phyloP scores from a whole-genome alignment of 2,888 invertebrate genomes.

The Erpobdella octoculata region DNA sequence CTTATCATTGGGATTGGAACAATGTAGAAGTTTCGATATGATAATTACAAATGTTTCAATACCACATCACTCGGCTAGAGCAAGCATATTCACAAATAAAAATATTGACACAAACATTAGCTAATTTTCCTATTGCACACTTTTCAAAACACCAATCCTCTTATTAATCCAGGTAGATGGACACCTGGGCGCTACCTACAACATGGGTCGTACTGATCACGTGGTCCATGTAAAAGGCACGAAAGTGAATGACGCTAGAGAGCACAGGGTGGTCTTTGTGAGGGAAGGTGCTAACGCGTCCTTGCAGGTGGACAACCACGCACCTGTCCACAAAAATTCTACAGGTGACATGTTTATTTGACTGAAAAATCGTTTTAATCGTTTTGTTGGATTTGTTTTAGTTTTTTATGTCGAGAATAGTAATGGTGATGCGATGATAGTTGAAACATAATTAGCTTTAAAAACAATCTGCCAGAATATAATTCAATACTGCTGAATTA shows the following conservation, averaged over 20 bases:
- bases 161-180: conserved; percentile 68
- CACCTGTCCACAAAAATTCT: conserved; percentile 67
- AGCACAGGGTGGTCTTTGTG: conserved; percentile 83
- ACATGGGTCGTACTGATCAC: conserved; percentile 82
- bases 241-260: conserved; percentile 80
- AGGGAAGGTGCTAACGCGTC: conserved; percentile 81
- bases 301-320: conserved; percentile 77
- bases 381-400: no score
- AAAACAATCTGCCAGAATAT: neutral
- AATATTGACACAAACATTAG: neutral
- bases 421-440: no score
- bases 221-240: conserved; percentile 62
- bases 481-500: no score
- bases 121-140: neutral
- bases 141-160: neutral
- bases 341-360: conserved; percentile 59
- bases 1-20: no score
- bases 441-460: neutral
- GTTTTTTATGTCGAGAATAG: no score
- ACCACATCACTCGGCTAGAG: no score
- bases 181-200: conserved; percentile 84
- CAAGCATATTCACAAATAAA: neutral
- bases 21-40: no score
- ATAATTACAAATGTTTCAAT: no score
- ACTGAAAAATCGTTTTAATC: no score